Conservation (phyloP, 2,113 vertebrate species). For the Pholis gunnellus region DNA sequence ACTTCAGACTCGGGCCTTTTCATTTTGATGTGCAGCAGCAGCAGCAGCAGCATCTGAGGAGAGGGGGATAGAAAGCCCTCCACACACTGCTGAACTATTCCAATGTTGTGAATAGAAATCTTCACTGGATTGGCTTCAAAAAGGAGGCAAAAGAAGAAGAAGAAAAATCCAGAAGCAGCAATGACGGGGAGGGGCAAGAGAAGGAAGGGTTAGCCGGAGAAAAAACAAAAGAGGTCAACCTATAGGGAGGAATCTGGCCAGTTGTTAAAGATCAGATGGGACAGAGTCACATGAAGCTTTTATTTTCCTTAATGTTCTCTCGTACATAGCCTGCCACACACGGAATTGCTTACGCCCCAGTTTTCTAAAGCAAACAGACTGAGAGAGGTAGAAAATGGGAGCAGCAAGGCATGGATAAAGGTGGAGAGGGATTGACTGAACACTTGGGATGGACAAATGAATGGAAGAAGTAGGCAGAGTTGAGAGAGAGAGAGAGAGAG, state of each 20-base stretch:
- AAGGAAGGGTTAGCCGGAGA: constrained; percentile 42
- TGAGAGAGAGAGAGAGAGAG: constrained; percentile 29
- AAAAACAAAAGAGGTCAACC: constrained; percentile 47
- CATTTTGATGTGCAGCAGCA: constrained; percentile 70
- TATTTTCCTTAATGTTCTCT: constrained; percentile 42
- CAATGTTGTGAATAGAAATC: constrained; percentile 71
- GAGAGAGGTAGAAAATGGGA: constrained; percentile 77
- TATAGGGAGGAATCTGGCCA: constrained; percentile 20
- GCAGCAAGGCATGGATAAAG: constrained; percentile 77
- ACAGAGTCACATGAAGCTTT: constrained; percentile 34
- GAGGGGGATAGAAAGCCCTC: constrained; percentile 55
- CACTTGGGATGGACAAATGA: constrained; percentile 66
- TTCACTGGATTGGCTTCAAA: constrained; percentile 72
- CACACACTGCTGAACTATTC: constrained; percentile 53
- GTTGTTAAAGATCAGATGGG: constrained; percentile 38
- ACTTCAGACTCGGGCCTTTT: constrained; percentile 65
- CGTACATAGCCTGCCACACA: constrained; percentile 26
- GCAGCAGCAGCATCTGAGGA: constrained; percentile 45
- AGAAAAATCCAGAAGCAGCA: constrained; percentile 49
- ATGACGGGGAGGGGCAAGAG: constrained; percentile 38
- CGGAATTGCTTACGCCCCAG: constrained; percentile 71
- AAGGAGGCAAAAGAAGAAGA: constrained; percentile 9
- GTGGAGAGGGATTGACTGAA: constrained; percentile 62
- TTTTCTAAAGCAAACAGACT: constrained; percentile 75
- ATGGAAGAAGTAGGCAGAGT: constrained; percentile 42